Percentiles rank a stretch among this genome's conserved stretches.
These are phyloP conservation scores for Butorides virescens DNA, from an alignment of 2,113 vertebrate genomes.

Conservation along the genomic window DNA sequence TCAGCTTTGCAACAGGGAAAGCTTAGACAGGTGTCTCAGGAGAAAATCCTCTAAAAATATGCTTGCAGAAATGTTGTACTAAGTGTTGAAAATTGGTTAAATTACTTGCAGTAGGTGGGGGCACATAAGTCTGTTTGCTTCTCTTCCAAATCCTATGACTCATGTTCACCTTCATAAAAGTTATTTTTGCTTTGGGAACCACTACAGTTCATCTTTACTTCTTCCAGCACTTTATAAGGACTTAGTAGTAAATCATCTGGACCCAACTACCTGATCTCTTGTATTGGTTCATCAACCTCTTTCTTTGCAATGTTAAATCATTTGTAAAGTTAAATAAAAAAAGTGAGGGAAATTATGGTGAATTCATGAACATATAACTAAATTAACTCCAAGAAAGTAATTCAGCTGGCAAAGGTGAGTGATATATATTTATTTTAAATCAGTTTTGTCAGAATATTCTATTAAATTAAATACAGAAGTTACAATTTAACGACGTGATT, in stretches of 20 bases:
- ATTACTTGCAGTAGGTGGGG: slow-evolving; percentile 50
- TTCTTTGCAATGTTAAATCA: slow-evolving; percentile 17
- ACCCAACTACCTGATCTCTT: neutral
- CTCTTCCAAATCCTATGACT: slow-evolving; percentile 39
- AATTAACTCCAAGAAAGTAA: neutral
- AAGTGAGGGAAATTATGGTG: neutral
- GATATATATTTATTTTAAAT: slow-evolving; percentile 24
- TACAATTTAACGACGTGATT: neutral
- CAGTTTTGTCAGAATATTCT: neutral
- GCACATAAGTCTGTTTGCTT: slow-evolving; percentile 44
- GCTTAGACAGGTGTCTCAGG: slow-evolving; percentile 38
- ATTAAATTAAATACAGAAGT: neutral
- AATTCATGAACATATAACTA: neutral
- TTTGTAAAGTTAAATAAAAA: neutral
- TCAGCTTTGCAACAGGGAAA: neutral
- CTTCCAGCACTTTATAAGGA: neutral
- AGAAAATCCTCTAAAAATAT: slow-evolving; percentile 53
- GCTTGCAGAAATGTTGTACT: slow-evolving; percentile 36
- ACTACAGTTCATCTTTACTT: slow-evolving; percentile 1
- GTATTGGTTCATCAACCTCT: neutral
- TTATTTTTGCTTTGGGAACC: slow-evolving; percentile 56
- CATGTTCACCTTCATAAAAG: slow-evolving; percentile 35
- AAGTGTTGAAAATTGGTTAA: slow-evolving; percentile 58
- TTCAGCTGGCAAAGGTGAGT: slow-evolving; percentile 6
- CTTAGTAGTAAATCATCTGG: slow-evolving; percentile 8